Base-by-base conservation (phyloP, 2,888 invertebrate species). In the Epirrita christyi region DNA sequence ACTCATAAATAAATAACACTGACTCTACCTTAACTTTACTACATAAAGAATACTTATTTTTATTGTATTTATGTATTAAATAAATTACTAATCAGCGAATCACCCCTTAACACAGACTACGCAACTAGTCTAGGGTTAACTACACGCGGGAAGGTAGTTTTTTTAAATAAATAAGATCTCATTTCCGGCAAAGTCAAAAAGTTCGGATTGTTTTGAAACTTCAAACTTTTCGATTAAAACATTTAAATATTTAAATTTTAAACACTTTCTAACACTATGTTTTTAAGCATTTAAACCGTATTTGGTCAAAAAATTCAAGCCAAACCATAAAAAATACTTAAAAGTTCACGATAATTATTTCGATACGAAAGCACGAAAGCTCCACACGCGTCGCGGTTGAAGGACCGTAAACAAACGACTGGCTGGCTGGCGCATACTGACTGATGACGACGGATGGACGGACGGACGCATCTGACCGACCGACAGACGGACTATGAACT, bases 351-450 rank as follows among this genome's bases (percentile, higher is more conserved):
- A 65, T 55, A 67, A 55, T 63, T 63, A 63, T 59, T 61, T 68
- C 73, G 72, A 47, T 49, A 14, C 36, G 13, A 53, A 55, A 55
- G 59, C 29, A 58, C 34, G 43, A 36, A 50, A 59, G 55, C 56
- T 38, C 27, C 11, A 54, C 56, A 55, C 54, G 53, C 70, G 32
- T 50, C 48, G 13, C 36, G 15, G 42, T 37, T 55, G 47, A 56
- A 59, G 58, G 68, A 61, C 71, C 61, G 70, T 67, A 62, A 57
- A 61, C 60, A 67, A 72, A 64, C 73, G 68, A 77, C 73, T 67
- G 70, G 63, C 59, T 55, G 56, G 41, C 45, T 11, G 44, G 10
- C n/a, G n/a, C n/a, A n/a, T n/a, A 10, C 32, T 8, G 36, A n/a
- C n/a, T n/a, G n/a, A n/a, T n/a, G n/a, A 10, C 21, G 2, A 2